Conservation (phyloP, 2,888 invertebrate genomes). For the Ophioninae sp. region DNA sequence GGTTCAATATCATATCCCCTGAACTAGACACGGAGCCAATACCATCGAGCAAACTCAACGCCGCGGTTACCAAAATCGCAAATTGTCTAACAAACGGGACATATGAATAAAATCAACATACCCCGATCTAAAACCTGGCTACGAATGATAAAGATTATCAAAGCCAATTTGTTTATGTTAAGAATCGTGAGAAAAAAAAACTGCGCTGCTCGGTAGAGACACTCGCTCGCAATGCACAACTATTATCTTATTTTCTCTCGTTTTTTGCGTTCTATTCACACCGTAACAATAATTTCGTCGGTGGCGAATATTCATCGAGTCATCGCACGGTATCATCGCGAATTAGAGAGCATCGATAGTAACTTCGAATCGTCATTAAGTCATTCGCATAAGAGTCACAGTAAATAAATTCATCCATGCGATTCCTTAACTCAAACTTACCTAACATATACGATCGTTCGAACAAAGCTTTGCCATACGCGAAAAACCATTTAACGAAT, state of each 20-base stretch:
- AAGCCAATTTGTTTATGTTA: too few species aligned
- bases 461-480: neutral
- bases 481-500: slow-evolving; percentile 55
- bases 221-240: slow-evolving; percentile 77
- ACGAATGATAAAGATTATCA: slow-evolving; percentile 11
- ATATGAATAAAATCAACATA: neutral
- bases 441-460: neutral
- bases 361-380: neutral
- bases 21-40: too few species aligned
- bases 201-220: slow-evolving; percentile 71
- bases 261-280: neutral
- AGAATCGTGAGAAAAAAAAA: neutral
- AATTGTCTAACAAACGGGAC: neutral
- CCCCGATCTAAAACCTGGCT: neutral
- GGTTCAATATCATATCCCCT: too few species aligned
- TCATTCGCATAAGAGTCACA: neutral
- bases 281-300: neutral
- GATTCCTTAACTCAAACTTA: neutral
- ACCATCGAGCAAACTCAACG: neutral
- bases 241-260: slow-evolving; percentile 54
- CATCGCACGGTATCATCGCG: neutral
- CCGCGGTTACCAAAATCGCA: neutral
- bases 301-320: neutral
- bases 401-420: neutral
- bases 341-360: neutral